These are phyloP conservation scores for Drosophila suzukii DNA, from an alignment of 1,140 invertebrate species.

Conservation along the genomic window DNA sequence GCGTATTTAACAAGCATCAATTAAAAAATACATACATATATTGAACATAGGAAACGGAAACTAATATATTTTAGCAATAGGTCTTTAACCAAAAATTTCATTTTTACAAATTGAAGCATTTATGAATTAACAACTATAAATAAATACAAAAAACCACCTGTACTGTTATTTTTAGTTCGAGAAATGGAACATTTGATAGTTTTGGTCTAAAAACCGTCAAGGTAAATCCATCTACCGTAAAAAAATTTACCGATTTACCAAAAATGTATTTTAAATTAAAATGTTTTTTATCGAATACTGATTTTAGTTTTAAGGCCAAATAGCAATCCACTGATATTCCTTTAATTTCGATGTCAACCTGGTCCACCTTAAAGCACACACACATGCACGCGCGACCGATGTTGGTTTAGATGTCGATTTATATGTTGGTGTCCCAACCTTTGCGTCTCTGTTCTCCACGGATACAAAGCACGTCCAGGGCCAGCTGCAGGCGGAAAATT, in stretches of 20 bases:
- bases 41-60: background rate
- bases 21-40: too few species aligned
- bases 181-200: too few species aligned
- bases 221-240: too few species aligned
- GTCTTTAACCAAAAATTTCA: too few species aligned
- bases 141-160: too few species aligned
- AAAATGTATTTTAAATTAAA: background rate
- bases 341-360: background rate
- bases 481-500: slow-evolving; percentile 80
- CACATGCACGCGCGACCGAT: slow-evolving; percentile 23
- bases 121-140: too few species aligned
- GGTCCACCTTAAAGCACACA: slow-evolving; percentile 25
- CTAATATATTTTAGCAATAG: too few species aligned
- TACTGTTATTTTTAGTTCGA: too few species aligned
- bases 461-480: slow-evolving; percentile 83
- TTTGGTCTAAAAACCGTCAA: too few species aligned
- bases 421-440: slow-evolving; percentile 54
- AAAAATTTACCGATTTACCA: background rate
- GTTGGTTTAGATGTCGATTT: slow-evolving; percentile 16
- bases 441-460: slow-evolving; percentile 83
- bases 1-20: background rate
- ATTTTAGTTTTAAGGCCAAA: too few species aligned
- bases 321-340: background rate
- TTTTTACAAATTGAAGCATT: too few species aligned
- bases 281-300: background rate